A percentile compares a stretch with the other conserved stretches of the same genome.
Evolutionary conservation across 2,888 invertebrate genomes (phyloP).

Genomic region (Pterobdella sp.): DNA sequence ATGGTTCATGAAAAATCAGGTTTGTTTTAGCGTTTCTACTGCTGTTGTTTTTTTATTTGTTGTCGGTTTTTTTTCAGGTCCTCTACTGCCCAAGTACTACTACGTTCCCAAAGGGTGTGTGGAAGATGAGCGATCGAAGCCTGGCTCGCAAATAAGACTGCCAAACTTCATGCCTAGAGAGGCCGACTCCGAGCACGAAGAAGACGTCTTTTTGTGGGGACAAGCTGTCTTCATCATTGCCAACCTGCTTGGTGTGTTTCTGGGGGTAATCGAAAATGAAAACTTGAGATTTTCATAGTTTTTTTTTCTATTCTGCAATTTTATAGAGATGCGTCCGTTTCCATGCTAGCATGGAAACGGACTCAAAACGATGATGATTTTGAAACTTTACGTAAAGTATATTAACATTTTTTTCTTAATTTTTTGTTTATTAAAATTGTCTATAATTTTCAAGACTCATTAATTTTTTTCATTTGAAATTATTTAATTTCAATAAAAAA

Average conservation of each 20-base stretch:
- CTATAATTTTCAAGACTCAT: no score
- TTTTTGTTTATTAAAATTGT: no score
- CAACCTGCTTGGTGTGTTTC: slow-evolving; percentile 62
- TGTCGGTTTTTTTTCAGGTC: slow-evolving; percentile 59
- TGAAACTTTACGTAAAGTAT: no score
- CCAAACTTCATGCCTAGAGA: slow-evolving; percentile 56
- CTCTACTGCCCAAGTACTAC: slow-evolving; percentile 87
- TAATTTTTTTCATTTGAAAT: no score
- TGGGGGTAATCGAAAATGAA: no score
- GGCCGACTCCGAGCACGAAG: slow-evolving; percentile 43
- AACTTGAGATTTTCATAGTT: no score
- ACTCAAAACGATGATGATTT: no score
- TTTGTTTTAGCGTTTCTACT: not conserved
- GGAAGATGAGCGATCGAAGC: slow-evolving; percentile 64
- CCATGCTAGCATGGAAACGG: no score
- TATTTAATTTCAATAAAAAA: no score
- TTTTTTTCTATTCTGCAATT: no score
- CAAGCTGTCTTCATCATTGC: slow-evolving; percentile 90
- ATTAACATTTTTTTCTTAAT: no score
- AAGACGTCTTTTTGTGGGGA: slow-evolving; percentile 75
- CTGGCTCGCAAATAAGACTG: slow-evolving; percentile 61
- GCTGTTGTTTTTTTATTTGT: slow-evolving; percentile 1
- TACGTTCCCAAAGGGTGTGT: slow-evolving; percentile 68
- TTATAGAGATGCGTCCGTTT: no score
- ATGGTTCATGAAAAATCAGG: slow-evolving; percentile 53